These are phyloP conservation scores for Piezodorus guildinii DNA, from an alignment of 1,140 invertebrate species.

Conservation along the genomic window DNA sequence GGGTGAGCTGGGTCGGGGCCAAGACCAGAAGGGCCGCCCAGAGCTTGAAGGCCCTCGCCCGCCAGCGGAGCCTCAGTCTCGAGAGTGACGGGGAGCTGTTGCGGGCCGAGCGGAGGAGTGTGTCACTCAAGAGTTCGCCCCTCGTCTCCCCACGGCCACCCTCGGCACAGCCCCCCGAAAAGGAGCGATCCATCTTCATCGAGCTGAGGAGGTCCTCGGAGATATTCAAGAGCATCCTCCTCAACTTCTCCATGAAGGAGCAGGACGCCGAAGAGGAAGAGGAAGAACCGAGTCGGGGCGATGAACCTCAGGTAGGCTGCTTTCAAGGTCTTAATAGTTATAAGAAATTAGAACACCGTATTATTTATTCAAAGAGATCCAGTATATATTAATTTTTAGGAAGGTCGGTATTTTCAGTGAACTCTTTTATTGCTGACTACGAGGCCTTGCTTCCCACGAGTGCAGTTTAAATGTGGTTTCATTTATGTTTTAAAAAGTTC, in stretches of 20 bases:
- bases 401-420: too few relatives aligned
- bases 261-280: conserved; percentile 23
- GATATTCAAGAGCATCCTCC: conserved; percentile 36
- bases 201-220: conserved; percentile 36
- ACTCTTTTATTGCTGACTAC: too few relatives aligned
- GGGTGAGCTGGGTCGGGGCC: conserved; percentile 32
- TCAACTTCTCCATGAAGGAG: conserved; percentile 35
- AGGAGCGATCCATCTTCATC: conserved; percentile 33
- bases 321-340: too few relatives aligned
- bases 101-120: conserved; percentile 32
- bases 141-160: conserved; percentile 24
- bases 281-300: conserved; percentile 9
- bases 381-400: too few relatives aligned
- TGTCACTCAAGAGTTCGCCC: conserved; percentile 34
- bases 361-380: too few relatives aligned
- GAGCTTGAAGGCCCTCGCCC: conserved; percentile 31
- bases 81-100: conserved; percentile 36
- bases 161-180: conserved; percentile 26
- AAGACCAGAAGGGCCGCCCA: conserved; percentile 30
- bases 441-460: too few relatives aligned
- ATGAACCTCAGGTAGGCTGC: conserved; percentile 21
- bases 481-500: too few relatives aligned
- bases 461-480: too few relatives aligned
- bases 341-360: too few relatives aligned
- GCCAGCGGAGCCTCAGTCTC: conserved; percentile 35